Percentiles rank a stretch among this genome's conserved stretches.
Conservation (phyloP, 2,888 invertebrate species). For the Tillus elongatus region DNA sequence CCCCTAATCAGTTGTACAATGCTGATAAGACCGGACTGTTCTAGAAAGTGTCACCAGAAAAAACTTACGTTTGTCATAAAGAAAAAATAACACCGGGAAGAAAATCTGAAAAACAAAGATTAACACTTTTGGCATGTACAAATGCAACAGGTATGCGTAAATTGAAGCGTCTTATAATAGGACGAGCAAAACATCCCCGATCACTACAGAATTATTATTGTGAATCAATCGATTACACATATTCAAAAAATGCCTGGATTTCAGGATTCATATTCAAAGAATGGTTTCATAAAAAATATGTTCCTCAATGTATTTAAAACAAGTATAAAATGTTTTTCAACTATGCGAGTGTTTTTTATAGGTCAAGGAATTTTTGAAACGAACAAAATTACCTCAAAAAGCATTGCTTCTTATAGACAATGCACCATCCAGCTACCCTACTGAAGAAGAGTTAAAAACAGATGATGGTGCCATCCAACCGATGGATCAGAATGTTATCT, state of each 20-base stretch:
- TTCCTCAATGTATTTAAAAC: too few relatives aligned
- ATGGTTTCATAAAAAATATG: too few relatives aligned
- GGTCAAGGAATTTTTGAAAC: conserved; percentile 8
- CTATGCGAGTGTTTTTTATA: too few relatives aligned
- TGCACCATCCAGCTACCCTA: conserved; percentile 12
- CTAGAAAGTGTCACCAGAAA: conserved; percentile 19
- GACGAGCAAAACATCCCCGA: conserved; percentile 14
- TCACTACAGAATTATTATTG: too few relatives aligned
- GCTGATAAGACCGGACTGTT: conserved; percentile 19
- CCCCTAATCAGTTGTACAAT: conserved; percentile 18
- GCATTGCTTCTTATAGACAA: conserved; percentile 14
- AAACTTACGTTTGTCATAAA: conserved; percentile 14
- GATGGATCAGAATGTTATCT: too few relatives aligned
- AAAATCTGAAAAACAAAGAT: conserved; percentile 17
- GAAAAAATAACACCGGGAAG: conserved; percentile 18
- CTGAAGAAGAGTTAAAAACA: conserved; percentile 13
- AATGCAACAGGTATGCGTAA: conserved; percentile 17
- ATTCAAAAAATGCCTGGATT: too few relatives aligned
- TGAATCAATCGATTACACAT: too few relatives aligned
- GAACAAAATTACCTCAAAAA: conserved; percentile 6
- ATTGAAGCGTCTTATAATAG: conserved; percentile 17
- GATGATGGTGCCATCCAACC: too few relatives aligned
- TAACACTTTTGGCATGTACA: conserved; percentile 17
- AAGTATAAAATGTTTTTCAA: too few relatives aligned
- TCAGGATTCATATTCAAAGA: too few relatives aligned